These are phyloP conservation scores for Haemorhous mexicanus DNA, from an alignment of 2,113 vertebrate species.

Conservation along the genomic window DNA sequence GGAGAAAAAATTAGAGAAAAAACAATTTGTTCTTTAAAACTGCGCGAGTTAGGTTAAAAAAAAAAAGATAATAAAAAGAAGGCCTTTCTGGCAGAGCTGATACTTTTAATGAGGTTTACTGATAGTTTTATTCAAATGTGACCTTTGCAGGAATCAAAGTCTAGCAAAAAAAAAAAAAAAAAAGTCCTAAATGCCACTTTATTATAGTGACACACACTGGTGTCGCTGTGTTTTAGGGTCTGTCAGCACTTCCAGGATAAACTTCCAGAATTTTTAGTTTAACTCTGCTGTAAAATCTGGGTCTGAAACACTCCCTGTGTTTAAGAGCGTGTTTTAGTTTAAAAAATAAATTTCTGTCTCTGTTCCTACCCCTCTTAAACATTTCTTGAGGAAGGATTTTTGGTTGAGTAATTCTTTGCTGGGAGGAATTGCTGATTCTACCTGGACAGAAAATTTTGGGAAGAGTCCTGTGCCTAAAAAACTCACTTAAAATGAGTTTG, in stretches of 20 bases:
- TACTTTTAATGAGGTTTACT: constrained; percentile 57
- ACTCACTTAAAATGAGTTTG: background rate
- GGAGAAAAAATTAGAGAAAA: background rate
- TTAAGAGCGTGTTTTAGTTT: background rate
- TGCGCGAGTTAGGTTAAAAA: background rate
- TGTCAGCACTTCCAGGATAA: constrained; percentile 24
- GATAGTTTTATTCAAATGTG: constrained; percentile 61
- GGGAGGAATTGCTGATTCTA: background rate
- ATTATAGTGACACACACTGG: background rate
- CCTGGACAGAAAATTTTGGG: background rate
- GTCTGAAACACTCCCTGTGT: background rate
- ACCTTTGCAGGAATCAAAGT: constrained; percentile 50
- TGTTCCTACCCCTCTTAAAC: background rate
- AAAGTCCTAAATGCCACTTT: constrained; percentile 29
- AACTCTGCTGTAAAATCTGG: constrained; percentile 37
- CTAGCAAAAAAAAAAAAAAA: background rate
- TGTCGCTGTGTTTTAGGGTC: constrained; percentile 11
- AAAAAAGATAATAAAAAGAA: background rate
- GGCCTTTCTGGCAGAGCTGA: constrained; percentile 24
- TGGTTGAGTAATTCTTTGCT: background rate
- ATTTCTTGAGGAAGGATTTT: background rate
- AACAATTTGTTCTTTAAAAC: background rate
- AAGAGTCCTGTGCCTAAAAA: background rate
- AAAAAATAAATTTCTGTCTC: background rate
- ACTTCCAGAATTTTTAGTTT: constrained; percentile 26